Conservation (phyloP, 2,113 vertebrate genomes). For the Rhegmatorhina hoffmannsi region DNA sequence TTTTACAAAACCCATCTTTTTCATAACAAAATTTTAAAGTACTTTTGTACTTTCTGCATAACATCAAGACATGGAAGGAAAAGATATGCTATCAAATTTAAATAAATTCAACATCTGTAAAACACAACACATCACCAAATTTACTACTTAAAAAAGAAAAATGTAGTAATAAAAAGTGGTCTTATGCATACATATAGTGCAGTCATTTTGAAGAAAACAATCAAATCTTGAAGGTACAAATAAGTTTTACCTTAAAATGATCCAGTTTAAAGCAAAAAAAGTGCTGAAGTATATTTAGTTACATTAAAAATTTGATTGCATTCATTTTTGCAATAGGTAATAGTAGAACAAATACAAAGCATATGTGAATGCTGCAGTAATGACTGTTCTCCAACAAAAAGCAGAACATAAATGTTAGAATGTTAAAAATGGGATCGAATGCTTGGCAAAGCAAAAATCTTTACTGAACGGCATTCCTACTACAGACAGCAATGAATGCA, state of each 20-base stretch:
- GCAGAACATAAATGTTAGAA: conserved; percentile 39
- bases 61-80: conserved; percentile 99
- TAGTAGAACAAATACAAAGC: conserved; percentile 62
- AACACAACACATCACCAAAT: conserved; percentile 76
- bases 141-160: conserved; percentile 70
- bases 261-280: conserved; percentile 79
- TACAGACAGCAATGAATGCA: conserved; percentile 42
- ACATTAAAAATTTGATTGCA: conserved; percentile 77
- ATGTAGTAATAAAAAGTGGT: conserved; percentile 75
- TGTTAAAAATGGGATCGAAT: conserved; percentile 24
- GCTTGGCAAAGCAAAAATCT: conserved; percentile 37
- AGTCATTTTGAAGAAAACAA: conserved; percentile 75
- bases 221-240: conserved; percentile 70
- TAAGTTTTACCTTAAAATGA: conserved; percentile 75
- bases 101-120: conserved; percentile 75
- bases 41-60: conserved; percentile 96
- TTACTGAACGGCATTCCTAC: conserved; percentile 43
- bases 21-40: conserved; percentile 92
- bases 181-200: conserved; percentile 80
- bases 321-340: conserved; percentile 72
- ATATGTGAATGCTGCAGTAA: conserved; percentile 60
- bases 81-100: conserved; percentile 78
- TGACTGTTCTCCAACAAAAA: conserved; percentile 61
- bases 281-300: conserved; percentile 78
- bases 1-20: conserved; percentile 96